Percentiles rank a stretch among this genome's conserved stretches.
phyloP scores from a whole-genome alignment of 2,797 vertebrate genomes.

The Nyctalus aviator region DNA sequence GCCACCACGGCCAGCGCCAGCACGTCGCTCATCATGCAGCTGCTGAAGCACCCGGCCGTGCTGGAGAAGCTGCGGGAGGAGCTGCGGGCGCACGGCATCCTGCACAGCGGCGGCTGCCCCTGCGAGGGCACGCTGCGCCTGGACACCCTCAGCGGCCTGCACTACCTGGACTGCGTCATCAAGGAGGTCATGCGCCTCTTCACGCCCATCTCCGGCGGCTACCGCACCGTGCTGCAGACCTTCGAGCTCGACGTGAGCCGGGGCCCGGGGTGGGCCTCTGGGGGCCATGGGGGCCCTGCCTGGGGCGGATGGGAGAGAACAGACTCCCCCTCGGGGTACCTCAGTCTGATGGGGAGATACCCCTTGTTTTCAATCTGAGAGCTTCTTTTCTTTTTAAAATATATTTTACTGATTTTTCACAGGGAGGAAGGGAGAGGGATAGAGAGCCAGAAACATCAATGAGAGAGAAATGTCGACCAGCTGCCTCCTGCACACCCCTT shows the following conservation, averaged over 20 bases:
- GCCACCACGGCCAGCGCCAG: conserved; percentile 97
- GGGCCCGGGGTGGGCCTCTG: not conserved
- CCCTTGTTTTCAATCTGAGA: too few relatives aligned
- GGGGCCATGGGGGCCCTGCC: not conserved
- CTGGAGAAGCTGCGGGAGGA: conserved; percentile 96
- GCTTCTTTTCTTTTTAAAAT: too few relatives aligned
- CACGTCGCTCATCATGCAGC: conserved; percentile 98
- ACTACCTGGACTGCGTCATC: conserved; percentile 98
- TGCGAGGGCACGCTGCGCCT: conserved; percentile 94
- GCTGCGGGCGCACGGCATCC: conserved; percentile 92
- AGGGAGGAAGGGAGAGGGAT: too few relatives aligned
- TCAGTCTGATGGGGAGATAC: not conserved
- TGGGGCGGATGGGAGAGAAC: not conserved
- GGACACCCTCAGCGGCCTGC: conserved; percentile 92
- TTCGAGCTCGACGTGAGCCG: conserved; percentile 97
- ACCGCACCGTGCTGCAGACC: conserved; percentile 97
- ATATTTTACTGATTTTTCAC: too few relatives aligned
- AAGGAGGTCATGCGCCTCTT: conserved; percentile 98
- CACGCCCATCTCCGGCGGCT: conserved; percentile 96
- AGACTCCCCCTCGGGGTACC: rapidly evolving
- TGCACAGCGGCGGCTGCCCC: conserved; percentile 95
- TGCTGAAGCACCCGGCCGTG: conserved; percentile 94
- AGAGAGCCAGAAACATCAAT: too few relatives aligned
- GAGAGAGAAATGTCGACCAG: too few relatives aligned
- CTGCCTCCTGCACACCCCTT: too few relatives aligned